Evolutionary conservation across 2,888 invertebrate genomes (phyloP).

Genomic region (Drosophila multiciliata): DNA sequence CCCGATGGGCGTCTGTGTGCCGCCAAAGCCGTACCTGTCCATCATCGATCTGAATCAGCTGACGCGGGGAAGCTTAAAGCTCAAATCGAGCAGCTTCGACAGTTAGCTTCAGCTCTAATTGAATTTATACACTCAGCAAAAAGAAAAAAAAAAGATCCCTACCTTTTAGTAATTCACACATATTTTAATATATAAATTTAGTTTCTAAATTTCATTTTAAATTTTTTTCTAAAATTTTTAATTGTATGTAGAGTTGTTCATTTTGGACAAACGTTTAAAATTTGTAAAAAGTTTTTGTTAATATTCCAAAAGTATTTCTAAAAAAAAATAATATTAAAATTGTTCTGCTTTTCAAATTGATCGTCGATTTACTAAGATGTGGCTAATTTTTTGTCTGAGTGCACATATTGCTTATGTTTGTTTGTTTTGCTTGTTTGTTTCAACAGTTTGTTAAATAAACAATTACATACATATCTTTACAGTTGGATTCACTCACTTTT

Average conservation of each 20-base stretch:
- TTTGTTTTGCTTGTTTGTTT: conserved; percentile 39
- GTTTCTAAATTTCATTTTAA: not conserved
- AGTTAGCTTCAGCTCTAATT: conserved; percentile 48
- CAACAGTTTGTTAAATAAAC: conserved; percentile 55
- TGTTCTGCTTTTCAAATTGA: not conserved
- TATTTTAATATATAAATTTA: not conserved
- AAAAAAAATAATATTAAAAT: not conserved
- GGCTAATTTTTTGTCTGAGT: not conserved
- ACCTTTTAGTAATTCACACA: not conserved
- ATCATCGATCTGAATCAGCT: conserved; percentile 91
- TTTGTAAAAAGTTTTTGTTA: not conserved
- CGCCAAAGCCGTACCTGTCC: conserved; percentile 88
- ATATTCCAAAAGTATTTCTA: not conserved
- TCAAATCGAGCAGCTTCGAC: conserved; percentile 69
- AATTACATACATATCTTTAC: conserved; percentile 35
- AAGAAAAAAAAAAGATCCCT: not conserved
- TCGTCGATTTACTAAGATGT: not conserved
- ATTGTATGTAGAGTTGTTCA: not conserved
- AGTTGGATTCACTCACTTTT: conserved; percentile 18
- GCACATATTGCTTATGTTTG: not conserved
- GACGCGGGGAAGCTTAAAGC: conserved; percentile 87
- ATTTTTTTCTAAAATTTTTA: not conserved
- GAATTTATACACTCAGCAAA: conserved; percentile 48
- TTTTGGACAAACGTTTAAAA: not conserved
- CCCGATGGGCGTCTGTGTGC: conserved; percentile 78